These are phyloP conservation scores for Drosophila parabipectinata DNA, from an alignment of 1,140 invertebrate species.

Conservation along the genomic window DNA sequence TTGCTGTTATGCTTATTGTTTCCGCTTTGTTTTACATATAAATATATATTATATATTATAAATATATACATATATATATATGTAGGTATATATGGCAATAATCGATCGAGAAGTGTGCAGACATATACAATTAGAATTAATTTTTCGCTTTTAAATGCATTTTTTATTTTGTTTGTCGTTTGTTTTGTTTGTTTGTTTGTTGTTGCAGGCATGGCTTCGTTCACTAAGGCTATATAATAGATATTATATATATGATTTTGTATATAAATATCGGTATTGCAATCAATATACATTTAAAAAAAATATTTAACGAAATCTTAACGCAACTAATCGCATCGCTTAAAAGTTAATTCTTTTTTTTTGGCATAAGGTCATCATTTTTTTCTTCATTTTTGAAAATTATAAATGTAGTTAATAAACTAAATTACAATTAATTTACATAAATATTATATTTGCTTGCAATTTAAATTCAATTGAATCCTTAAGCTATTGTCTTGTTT, in stretches of 20 bases:
- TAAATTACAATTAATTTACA: slow-evolving; percentile 51
- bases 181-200: slow-evolving; percentile 33
- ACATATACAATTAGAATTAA: slow-evolving; percentile 50
- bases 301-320: slow-evolving; percentile 61
- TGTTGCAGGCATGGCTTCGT: slow-evolving; percentile 50
- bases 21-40: slow-evolving; percentile 34
- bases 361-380: slow-evolving; percentile 50
- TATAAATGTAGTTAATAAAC: slow-evolving; percentile 78
- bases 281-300: slow-evolving; percentile 47
- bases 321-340: slow-evolving; percentile 41
- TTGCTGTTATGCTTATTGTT: slow-evolving; percentile 61
- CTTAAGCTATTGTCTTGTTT: slow-evolving; percentile 46
- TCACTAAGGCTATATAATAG: slow-evolving; percentile 26
- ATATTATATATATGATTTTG: background rate
- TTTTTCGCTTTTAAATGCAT: slow-evolving; percentile 73
- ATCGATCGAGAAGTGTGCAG: slow-evolving; percentile 40
- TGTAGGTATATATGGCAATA: slow-evolving; percentile 27
- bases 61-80: slow-evolving; percentile 23
- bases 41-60: background rate
- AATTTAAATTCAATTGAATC: slow-evolving; percentile 56
- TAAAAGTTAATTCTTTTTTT: slow-evolving; percentile 35
- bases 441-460: slow-evolving; percentile 48
- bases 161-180: slow-evolving; percentile 64
- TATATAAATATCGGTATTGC: slow-evolving; percentile 37
- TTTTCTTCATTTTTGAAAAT: slow-evolving; percentile 54